A percentile compares a stretch with the other conserved stretches of the same genome.
Evolutionary conservation across 2,888 invertebrate genomes (phyloP).

Genomic region (Fissipunctia ypsillon): DNA sequence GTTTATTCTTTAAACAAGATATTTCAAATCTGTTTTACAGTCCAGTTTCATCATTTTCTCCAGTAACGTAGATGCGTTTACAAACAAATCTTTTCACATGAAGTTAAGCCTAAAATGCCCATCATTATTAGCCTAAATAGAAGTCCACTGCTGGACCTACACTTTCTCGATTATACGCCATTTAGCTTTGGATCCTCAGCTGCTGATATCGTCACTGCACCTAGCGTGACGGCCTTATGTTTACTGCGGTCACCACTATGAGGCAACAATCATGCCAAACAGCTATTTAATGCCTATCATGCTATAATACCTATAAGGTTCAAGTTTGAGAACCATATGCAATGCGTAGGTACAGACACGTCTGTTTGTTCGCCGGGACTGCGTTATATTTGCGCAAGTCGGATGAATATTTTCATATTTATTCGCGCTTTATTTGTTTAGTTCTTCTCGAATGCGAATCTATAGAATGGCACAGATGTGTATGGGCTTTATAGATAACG

Average conservation of each 20-base stretch:
- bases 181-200: background rate
- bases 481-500: conserved; percentile 1
- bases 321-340: conserved; percentile 53
- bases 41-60: background rate
- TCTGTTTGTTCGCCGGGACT: conserved; percentile 61
- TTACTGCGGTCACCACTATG: background rate
- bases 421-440: conserved; percentile 58
- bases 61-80: background rate
- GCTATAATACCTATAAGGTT: no score
- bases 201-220: background rate
- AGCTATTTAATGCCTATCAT: background rate
- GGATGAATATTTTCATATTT: conserved; percentile 67
- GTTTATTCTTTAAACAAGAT: background rate
- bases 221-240: background rate
- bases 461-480: conserved; percentile 1
- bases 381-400: conserved; percentile 63
- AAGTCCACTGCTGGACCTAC: background rate
- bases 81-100: background rate
- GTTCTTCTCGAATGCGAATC: conserved; percentile 37
- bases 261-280: background rate
- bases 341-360: conserved; percentile 61
- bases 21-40: background rate
- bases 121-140: background rate
- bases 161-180: background rate
- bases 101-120: background rate